Conservation (phyloP, 2,113 vertebrate species). For the Tragulus kanchil region DNA sequence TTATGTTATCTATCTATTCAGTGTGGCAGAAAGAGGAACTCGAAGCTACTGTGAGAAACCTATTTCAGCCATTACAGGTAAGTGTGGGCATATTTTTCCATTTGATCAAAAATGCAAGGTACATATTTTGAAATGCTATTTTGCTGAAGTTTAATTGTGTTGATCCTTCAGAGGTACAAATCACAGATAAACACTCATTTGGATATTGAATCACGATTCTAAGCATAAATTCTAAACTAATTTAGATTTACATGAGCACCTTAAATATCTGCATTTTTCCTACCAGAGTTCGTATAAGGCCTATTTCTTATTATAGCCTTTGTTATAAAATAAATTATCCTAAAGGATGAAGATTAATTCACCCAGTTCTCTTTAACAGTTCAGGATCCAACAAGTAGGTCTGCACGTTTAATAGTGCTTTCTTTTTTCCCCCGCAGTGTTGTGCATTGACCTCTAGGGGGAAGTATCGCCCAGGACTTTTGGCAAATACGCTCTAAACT, state of each 20-base stretch:
- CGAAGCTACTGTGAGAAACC: slow-evolving; percentile 86
- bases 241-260: not conserved
- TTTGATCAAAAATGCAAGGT: slow-evolving; percentile 45
- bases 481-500: not conserved
- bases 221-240: slow-evolving; percentile 7
- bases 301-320: not conserved
- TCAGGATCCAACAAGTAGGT: not conserved
- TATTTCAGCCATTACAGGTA: slow-evolving; percentile 90
- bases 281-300: not conserved
- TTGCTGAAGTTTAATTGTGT: not conserved
- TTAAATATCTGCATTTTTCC: not conserved
- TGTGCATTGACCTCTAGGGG: slow-evolving; percentile 47
- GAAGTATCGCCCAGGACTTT: slow-evolving; percentile 55
- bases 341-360: not conserved
- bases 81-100: not conserved
- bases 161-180: not conserved
- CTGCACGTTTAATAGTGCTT: not conserved
- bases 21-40: slow-evolving; percentile 87
- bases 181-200: not conserved
- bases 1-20: slow-evolving; percentile 90
- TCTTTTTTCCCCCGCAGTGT: not conserved
- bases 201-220: not conserved
- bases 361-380: not conserved
- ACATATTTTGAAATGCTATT: not conserved
- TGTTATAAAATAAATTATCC: not conserved